Evolutionary conservation across 2,113 vertebrate genomes (phyloP).

Genomic region (Psittacus erithacus): DNA sequence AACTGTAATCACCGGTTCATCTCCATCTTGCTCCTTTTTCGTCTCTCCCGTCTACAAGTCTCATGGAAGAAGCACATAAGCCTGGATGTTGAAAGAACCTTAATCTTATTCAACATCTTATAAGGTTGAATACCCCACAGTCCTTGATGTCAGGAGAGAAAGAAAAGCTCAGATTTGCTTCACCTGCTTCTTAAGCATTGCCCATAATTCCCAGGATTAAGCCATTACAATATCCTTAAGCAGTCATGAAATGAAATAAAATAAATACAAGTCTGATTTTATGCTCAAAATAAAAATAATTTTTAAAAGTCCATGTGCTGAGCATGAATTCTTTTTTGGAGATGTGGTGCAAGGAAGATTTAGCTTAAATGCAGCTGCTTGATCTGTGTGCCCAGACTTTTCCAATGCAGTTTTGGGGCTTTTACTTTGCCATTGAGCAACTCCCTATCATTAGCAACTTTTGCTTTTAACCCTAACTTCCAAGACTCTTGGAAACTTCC

Average conservation of each 20-base stretch:
- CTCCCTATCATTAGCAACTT: not conserved
- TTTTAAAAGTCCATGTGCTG: not conserved
- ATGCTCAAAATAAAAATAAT: not conserved
- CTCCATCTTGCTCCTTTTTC: not conserved
- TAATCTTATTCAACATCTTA: not conserved
- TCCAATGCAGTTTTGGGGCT: not conserved
- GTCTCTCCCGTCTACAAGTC: not conserved
- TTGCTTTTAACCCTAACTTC: not conserved
- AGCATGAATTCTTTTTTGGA: not conserved
- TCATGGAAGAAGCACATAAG: constrained; percentile 10
- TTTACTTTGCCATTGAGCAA: not conserved
- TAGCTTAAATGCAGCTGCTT: not conserved
- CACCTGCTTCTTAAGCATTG: not conserved
- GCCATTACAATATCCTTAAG: not conserved
- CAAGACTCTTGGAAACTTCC: constrained; percentile 16
- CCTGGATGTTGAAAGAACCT: constrained; percentile 22
- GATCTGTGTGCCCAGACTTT: not conserved
- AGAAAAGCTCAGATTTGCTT: not conserved
- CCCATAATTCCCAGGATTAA: constrained; percentile 4
- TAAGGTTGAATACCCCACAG: not conserved
- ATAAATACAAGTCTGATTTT: not conserved
- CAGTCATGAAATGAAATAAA: not conserved
- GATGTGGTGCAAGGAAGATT: not conserved
- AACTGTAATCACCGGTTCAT: not conserved
- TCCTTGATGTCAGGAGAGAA: not conserved